Conservation (phyloP, 1,140 invertebrate species). For the Achroia grisella region DNA sequence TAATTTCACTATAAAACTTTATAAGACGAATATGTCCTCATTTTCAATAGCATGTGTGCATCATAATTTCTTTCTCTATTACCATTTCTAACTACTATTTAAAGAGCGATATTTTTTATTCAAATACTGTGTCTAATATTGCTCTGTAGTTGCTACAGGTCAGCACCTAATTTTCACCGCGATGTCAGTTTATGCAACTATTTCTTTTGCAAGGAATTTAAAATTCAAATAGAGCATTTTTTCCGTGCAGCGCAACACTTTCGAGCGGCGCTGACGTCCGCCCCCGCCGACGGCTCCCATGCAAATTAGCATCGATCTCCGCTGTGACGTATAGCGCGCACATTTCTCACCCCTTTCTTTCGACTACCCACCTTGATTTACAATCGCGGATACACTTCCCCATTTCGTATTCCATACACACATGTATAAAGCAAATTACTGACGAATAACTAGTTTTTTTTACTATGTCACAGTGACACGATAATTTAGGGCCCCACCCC, state of each 20-base stretch:
- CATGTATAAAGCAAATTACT: slow-evolving; percentile 6
- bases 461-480: slow-evolving; percentile 63
- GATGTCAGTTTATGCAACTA: slow-evolving; percentile 54
- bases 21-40: slow-evolving; percentile 8
- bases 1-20: slow-evolving; percentile 36
- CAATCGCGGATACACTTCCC: slow-evolving; percentile 57
- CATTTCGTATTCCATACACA: slow-evolving; percentile 23
- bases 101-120: slow-evolving; percentile 3
- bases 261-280: slow-evolving; percentile 61
- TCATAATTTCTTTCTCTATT: slow-evolving; percentile 10
- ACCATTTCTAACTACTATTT: slow-evolving; percentile 10
- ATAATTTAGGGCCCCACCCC: slow-evolving; percentile 77
- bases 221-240: slow-evolving; percentile 66
- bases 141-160: slow-evolving; percentile 34
- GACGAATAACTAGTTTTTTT: slow-evolving; percentile 53
- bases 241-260: slow-evolving; percentile 54
- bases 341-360: slow-evolving; percentile 66
- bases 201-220: slow-evolving; percentile 62
- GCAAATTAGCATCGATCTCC: slow-evolving; percentile 69
- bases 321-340: slow-evolving; percentile 52
- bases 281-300: slow-evolving; percentile 47
- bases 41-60: no score
- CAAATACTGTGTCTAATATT: slow-evolving; percentile 17
- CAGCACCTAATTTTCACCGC: slow-evolving; percentile 52
- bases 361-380: slow-evolving; percentile 66